Percentiles rank a stretch among this genome's conserved stretches.
Conservation (phyloP, 2,888 invertebrate genomes). For the Drosophila mercatorum region DNA sequence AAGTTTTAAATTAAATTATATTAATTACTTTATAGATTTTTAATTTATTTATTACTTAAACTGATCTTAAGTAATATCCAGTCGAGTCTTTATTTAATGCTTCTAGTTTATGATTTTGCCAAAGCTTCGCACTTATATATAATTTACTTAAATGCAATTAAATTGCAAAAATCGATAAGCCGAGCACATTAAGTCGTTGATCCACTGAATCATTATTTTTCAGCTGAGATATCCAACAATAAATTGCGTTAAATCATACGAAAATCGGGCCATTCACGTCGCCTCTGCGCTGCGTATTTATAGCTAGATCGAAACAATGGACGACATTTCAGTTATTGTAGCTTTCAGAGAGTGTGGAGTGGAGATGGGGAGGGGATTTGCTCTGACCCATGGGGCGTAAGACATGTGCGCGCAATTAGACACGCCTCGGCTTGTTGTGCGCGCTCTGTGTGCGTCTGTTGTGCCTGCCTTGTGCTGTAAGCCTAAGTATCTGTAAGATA, state of each 20-base stretch:
- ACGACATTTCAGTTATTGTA: constrained; percentile 60
- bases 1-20: no score
- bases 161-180: neutral
- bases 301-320: constrained; percentile 50
- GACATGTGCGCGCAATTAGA: constrained; percentile 77
- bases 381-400: constrained; percentile 55
- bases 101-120: neutral
- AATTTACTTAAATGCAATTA: neutral
- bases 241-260: constrained; percentile 50
- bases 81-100: neutral
- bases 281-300: constrained; percentile 17
- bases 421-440: constrained; percentile 52
- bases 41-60: no score
- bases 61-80: neutral
- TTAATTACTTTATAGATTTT: no score
- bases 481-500: constrained; percentile 65
- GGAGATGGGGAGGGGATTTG: neutral
- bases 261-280: constrained; percentile 32
- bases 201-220: constrained; percentile 37
- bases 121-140: no score
- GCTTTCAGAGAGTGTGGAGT: neutral
- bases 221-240: constrained; percentile 20
- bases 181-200: constrained; percentile 2
- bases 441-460: constrained; percentile 8
- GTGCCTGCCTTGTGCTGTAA: constrained; percentile 34